Evolutionary conservation across 2,797 vertebrate genomes (phyloP), one percentile per base, ranked within the genome.

Genomic region (Cheirogaleus major): DNA sequence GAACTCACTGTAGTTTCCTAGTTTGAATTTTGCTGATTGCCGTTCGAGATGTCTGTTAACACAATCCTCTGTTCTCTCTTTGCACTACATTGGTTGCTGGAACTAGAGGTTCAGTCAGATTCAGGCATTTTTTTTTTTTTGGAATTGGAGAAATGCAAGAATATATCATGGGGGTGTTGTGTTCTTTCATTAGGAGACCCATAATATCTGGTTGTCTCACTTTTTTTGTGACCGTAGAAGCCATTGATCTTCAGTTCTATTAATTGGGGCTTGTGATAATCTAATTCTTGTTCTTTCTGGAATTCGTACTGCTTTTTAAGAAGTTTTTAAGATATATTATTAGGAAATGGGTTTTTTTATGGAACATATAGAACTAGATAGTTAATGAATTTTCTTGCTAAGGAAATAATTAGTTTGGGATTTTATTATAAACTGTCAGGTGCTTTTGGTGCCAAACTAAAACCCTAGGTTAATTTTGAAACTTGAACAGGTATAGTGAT

Each of bases 401-500:
- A 79, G 45, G 35, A 95, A 70, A 70, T 76, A 57, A n/a, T 63
- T 80, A 59, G n/a, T 80, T 65, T n/a, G 43, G 61, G 30, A 65
- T 65, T 65, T 83, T 81, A 45, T 70, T 81, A 45, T 81, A 81
- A 90, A 69, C 14, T 32, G 8, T 41, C 18, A 67, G 22, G 38
- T 45, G 11, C 48, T 43, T 90, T 95, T 79, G 50, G 11, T 80
- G 11, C 10, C 17, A 13, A 81, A 80, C 57, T 73, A 81, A 83
- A 83, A 82, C 30, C 61, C 12, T 35, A 78, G 22, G 32, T 79
- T 88, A 82, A 45, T 95, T 92, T 88, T 92, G 78, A 78, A 61
- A 59, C 35, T 81, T 86, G 4, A 22, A 32, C 17, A 73, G 10
- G 5, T 45, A 20, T 38, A 81, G 12, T 13, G 9, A 23, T 59